Conservation (phyloP, 2,113 vertebrate species). For the Sterna hirundo region DNA sequence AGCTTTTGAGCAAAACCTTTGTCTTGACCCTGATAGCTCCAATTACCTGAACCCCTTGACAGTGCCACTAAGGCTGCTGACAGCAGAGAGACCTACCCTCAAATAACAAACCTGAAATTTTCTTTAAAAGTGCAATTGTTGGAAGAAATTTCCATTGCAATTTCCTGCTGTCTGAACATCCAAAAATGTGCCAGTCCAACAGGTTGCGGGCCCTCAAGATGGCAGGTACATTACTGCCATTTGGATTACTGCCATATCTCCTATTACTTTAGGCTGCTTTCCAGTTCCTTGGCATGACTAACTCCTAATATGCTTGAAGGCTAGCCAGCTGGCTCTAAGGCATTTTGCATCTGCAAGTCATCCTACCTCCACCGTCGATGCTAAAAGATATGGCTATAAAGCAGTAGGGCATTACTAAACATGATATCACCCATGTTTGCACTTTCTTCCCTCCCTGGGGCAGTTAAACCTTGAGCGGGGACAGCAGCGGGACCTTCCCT, state of each 20-base stretch:
- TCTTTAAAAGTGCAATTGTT: background rate
- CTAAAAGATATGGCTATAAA: background rate
- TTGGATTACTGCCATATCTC: conserved; percentile 18
- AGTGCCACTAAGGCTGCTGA: background rate
- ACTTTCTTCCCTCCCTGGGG: background rate
- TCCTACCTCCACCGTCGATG: conserved; percentile 14
- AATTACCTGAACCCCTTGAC: background rate
- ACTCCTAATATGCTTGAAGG: conserved; percentile 16
- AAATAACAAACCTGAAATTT: background rate
- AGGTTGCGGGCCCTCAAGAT: background rate
- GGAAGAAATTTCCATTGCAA: background rate
- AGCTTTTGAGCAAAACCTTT: background rate
- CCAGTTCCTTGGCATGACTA: conserved; percentile 7
- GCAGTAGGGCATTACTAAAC: background rate
- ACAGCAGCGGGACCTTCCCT: background rate
- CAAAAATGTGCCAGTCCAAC: background rate
- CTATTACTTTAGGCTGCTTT: conserved; percentile 32
- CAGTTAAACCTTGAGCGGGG: background rate
- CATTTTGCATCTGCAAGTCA: conserved; percentile 22
- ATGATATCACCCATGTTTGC: background rate
- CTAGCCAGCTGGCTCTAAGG: conserved; percentile 33
- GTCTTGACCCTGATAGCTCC: background rate
- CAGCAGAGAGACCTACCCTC: background rate
- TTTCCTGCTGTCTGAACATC: background rate
- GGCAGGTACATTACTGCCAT: background rate